Conservation (phyloP, 2,888 invertebrate genomes). For the Ceramica pisi region DNA sequence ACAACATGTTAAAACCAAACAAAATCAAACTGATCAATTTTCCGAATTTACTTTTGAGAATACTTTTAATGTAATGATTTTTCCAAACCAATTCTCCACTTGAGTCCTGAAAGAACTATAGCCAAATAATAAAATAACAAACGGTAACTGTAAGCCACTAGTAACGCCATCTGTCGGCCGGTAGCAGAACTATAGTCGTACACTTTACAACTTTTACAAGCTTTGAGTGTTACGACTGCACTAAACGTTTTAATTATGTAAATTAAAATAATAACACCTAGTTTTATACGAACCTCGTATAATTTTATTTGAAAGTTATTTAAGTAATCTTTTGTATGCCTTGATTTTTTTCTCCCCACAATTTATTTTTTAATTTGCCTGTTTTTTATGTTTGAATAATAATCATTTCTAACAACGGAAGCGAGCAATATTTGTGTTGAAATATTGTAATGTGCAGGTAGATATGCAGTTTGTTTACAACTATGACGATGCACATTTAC, state of each 20-base stretch:
- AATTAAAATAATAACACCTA: conserved; percentile 50
- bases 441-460: conserved; percentile 61
- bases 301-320: conserved; percentile 38
- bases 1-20: too few relatives aligned
- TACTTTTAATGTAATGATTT: conserved; percentile 19
- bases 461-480: conserved; percentile 77
- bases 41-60: not conserved
- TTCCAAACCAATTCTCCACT: conserved; percentile 26
- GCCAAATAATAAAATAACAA: conserved; percentile 26
- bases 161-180: conserved; percentile 83
- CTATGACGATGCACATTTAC: conserved; percentile 82
- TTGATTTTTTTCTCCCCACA: conserved; percentile 33
- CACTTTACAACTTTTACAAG: conserved; percentile 21
- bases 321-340: conserved; percentile 41
- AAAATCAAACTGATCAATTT: rapidly evolving
- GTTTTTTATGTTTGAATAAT: conserved; percentile 10
- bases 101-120: conserved; percentile 39
- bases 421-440: conserved; percentile 62
- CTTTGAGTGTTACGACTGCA: conserved; percentile 28
- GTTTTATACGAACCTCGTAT: conserved; percentile 34
- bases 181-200: conserved; percentile 78
- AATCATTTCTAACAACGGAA: conserved; percentile 61
- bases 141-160: conserved; percentile 55
- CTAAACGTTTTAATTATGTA: conserved; percentile 47
- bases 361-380: conserved; percentile 19